Percentiles rank a stretch among this genome's conserved stretches.
These are phyloP conservation scores for Cavia porcellus DNA, from an alignment of 2,113 vertebrate genomes.

Conservation along the genomic window DNA sequence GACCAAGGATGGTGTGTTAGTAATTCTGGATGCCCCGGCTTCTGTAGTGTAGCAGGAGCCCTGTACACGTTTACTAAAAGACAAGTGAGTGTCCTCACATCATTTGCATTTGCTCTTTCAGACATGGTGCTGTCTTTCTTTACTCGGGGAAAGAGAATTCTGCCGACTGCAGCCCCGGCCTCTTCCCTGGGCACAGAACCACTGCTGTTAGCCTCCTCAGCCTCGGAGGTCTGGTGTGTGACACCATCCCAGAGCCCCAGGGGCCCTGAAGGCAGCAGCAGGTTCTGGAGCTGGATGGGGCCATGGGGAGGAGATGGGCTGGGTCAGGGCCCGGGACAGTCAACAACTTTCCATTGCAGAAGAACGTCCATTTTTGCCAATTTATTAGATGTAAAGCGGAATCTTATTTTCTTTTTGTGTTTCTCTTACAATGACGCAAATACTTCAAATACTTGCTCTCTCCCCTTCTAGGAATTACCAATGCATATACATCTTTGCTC, in stretches of 20 bases:
- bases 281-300: not conserved
- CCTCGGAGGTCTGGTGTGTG: not conserved
- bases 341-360: not conserved
- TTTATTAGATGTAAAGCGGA: conserved; percentile 24
- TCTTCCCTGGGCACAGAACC: not conserved
- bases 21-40: not conserved
- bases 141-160: not conserved
- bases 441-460: not conserved
- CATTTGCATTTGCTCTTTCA: not conserved
- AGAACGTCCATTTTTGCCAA: not conserved
- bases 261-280: not conserved
- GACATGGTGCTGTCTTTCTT: not conserved
- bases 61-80: not conserved
- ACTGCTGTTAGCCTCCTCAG: not conserved
- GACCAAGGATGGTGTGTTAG: not conserved
- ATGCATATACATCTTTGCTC: not conserved
- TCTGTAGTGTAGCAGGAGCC: not conserved
- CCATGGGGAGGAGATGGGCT: not conserved
- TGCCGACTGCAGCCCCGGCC: not conserved
- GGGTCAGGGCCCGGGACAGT: not conserved
- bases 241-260: not conserved
- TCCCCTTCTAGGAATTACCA: not conserved
- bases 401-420: not conserved
- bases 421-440: conserved; percentile 9
- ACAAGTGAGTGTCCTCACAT: not conserved